Evolutionary conservation across 2,113 vertebrate species (phyloP), one percentile per base, ranked within the genome.

Genomic region (Pedionomus torquatus): DNA sequence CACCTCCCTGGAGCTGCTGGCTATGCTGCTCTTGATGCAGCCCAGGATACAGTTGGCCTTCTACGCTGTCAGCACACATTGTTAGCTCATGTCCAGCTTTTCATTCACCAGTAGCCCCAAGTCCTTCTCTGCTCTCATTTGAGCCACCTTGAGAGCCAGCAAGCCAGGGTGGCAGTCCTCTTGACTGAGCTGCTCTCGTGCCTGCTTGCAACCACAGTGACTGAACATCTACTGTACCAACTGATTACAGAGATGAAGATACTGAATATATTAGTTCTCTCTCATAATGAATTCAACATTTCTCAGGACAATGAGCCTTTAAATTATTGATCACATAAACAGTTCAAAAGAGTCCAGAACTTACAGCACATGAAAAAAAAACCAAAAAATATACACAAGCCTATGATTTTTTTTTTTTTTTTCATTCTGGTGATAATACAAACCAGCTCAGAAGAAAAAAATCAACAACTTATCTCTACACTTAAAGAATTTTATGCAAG

Each of bases 281-380:
- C 57, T 54, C 75, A 41, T 82, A 90, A 96, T 70, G n/a, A 97
- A 95, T 87, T 94, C 68, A 95, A 54, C 68, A 70, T 91, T 95
- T 94, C 90, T 96, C 70, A 94, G 83, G 81, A 97, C 85, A 94
- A 74, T 30, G 46, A 94, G 30, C 24, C 82, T 95, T 97, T 94
- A 92, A 95, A 96, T 91, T 88, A 91, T 76, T 78, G 71, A 96
- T 80, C 35, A 3, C 25, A 43, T 61, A 52, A 76, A 57, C 13
- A 39, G 64, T 86, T 57, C 79, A 87, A 96, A 91, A 21, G n/a
- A 89, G 81, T 49, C 37, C 39, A 55, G 80, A 96, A 93, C 74
- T 84, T 68, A 84, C 13, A 95, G 93, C 26, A 21, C 55, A 72
- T 6, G 44, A 81, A 79, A 96, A 39, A 44, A 54, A 78, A n/a